Percentiles rank a stretch among this genome's conserved stretches.
phyloP scores from a whole-genome alignment of 92 coral and sea anemone species.

The Anthopleura xanthogrammica region DNA sequence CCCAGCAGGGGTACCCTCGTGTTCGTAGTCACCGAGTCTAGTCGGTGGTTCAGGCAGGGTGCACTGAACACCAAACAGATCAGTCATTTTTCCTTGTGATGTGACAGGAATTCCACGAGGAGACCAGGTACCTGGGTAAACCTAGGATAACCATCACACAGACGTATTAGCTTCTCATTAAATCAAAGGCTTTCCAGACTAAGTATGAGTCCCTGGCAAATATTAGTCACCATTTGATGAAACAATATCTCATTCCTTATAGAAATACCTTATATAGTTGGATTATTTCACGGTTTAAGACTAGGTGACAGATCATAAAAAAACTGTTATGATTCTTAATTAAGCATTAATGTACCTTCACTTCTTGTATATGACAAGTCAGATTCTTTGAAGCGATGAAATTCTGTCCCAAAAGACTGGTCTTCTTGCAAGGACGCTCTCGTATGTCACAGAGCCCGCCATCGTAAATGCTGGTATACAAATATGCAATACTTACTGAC shows the following conservation, averaged over 20 bases:
- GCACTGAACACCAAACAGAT: conserved; percentile 51
- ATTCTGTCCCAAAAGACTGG: conserved; percentile 48
- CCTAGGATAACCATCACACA: conserved; percentile 13
- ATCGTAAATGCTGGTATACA: conserved; percentile 6
- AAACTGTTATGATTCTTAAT: neutral
- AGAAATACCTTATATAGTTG: too few species aligned
- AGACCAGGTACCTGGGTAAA: conserved; percentile 31
- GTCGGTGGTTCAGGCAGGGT: conserved; percentile 49
- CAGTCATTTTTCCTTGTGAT: conserved; percentile 38
- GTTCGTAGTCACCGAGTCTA: neutral
- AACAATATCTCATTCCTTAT: too few species aligned
- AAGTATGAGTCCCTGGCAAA: too few species aligned
- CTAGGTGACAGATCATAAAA: too few species aligned
- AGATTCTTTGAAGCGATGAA: conserved; percentile 55
- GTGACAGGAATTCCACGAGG: conserved; percentile 29
- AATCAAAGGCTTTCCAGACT: too few species aligned
- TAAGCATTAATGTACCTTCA: conserved; percentile 32
- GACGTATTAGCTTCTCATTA: too few species aligned
- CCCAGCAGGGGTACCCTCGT: conserved; percentile 49
- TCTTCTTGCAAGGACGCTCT: conserved; percentile 54
- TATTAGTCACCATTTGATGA: too few species aligned
- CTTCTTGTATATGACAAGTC: conserved; percentile 64
- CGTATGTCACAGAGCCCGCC: conserved; percentile 63
- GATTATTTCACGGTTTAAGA: too few species aligned
- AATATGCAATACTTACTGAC: neutral